Evolutionary conservation across 2,113 vertebrate genomes (phyloP).

Genomic region (Peromyscus leucopus): DNA sequence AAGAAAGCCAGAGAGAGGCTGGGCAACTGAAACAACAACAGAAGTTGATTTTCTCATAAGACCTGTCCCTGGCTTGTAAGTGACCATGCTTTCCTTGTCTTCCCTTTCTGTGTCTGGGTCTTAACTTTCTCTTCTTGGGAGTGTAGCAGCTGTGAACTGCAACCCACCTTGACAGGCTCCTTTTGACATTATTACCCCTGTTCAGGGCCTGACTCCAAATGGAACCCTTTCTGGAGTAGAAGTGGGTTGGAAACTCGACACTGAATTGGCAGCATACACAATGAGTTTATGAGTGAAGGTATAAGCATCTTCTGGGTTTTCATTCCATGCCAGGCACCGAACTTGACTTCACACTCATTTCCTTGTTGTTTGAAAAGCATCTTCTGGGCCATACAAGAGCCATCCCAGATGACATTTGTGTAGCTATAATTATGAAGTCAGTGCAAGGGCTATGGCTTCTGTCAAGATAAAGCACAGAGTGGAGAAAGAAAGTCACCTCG

Average conservation of each 20-base stretch:
- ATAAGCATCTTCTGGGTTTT: background rate
- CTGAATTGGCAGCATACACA: background rate
- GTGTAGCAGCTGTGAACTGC: background rate
- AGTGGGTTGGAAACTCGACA: background rate
- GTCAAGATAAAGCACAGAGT: background rate
- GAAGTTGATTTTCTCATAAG: background rate
- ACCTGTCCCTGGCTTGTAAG: background rate
- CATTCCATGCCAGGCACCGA: accelerated
- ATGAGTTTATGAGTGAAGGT: background rate
- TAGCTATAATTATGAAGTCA: background rate
- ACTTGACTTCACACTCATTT: background rate
- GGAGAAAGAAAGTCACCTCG: background rate
- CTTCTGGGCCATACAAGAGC: accelerated
- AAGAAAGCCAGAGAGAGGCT: background rate
- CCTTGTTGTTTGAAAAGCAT: background rate
- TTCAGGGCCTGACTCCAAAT: background rate
- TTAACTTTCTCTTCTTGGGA: background rate
- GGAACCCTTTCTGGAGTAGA: background rate
- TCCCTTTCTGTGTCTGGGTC: background rate
- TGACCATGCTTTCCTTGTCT: accelerated
- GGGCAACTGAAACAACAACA: accelerated
- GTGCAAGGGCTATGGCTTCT: background rate
- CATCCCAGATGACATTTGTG: background rate
- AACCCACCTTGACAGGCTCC: background rate
- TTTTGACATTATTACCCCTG: background rate